A percentile compares a stretch with the other conserved stretches of the same genome.
phyloP scores from a whole-genome alignment of 2,888 invertebrate genomes.

The Isoperla grammatica region DNA sequence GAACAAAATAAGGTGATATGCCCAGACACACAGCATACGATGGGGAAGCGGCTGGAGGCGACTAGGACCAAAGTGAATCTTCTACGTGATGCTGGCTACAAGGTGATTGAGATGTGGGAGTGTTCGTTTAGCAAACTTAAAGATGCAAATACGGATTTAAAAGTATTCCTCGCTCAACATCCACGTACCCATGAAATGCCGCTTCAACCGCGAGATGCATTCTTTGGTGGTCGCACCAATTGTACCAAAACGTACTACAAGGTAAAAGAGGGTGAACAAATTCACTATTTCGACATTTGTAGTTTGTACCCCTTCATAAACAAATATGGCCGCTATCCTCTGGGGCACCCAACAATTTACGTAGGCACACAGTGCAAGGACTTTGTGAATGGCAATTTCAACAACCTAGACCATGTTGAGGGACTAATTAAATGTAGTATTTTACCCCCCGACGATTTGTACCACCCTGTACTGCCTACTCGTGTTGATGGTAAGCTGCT shows the following conservation, averaged over 20 bases:
- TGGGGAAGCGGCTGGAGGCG: background rate
- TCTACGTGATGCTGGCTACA: conserved; percentile 3
- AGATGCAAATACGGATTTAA: background rate
- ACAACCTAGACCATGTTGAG: background rate
- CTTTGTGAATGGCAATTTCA: background rate
- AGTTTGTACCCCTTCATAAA: conserved; percentile 36
- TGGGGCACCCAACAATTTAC: conserved; percentile 36
- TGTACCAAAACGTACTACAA: conserved; percentile 32
- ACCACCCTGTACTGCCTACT: conserved; percentile 37
- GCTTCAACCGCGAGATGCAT: conserved; percentile 32
- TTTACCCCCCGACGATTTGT: conserved; percentile 26
- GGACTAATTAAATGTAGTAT: background rate
- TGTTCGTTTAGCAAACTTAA: conserved; percentile 19
- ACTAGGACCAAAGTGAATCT: background rate
- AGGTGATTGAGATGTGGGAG: conserved; percentile 23
- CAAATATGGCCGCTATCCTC: conserved; percentile 35
- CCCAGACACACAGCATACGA: background rate
- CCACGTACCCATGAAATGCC: background rate
- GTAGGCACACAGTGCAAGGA: background rate
- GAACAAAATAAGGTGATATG: background rate
- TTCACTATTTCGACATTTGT: conserved; percentile 35
- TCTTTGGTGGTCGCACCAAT: conserved; percentile 36
- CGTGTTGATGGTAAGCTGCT: conserved; percentile 36
- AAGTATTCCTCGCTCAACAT: background rate
- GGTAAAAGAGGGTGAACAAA: conserved; percentile 31